Percentiles rank a stretch among this genome's conserved stretches.
Evolutionary conservation across 1,140 invertebrate species (phyloP).

Genomic region (Pissodes strobi): DNA sequence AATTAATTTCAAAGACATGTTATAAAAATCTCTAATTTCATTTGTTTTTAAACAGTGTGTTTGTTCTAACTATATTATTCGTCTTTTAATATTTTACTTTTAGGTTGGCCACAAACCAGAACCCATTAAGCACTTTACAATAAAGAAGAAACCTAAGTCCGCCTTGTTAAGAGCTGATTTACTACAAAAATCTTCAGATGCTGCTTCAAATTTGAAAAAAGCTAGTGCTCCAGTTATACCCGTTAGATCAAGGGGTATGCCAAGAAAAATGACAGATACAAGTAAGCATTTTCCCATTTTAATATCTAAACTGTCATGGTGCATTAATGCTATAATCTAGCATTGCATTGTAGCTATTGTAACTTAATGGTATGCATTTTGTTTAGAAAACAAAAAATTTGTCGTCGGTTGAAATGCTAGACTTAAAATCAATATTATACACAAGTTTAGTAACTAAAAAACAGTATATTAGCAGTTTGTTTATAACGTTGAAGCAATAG

Average conservation of each 20-base stretch:
- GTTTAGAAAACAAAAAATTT: too few species aligned
- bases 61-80: too few species aligned
- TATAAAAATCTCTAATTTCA: too few species aligned
- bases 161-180: constrained; percentile 86
- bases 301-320: neutral
- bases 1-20: too few species aligned
- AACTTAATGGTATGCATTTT: too few species aligned
- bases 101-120: constrained; percentile 66
- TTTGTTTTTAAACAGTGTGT: neutral
- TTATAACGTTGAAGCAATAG: too few species aligned
- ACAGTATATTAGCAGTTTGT: too few species aligned
- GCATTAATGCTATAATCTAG: too few species aligned
- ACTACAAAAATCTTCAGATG: constrained; percentile 88
- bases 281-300: constrained; percentile 69
- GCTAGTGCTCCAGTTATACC: constrained; percentile 86
- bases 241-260: constrained; percentile 89
- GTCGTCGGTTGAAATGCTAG: too few species aligned
- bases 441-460: too few species aligned
- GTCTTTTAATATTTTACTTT: constrained; percentile 21
- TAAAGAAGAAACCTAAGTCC: constrained; percentile 95
- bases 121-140: constrained; percentile 87
- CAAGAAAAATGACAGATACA: constrained; percentile 94
- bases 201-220: constrained; percentile 86
- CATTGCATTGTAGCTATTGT: too few species aligned
- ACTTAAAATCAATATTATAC: too few species aligned